These are phyloP conservation scores for Ernsta delagoae DNA, from an alignment of 2,888 invertebrate genomes.

Conservation along the genomic window DNA sequence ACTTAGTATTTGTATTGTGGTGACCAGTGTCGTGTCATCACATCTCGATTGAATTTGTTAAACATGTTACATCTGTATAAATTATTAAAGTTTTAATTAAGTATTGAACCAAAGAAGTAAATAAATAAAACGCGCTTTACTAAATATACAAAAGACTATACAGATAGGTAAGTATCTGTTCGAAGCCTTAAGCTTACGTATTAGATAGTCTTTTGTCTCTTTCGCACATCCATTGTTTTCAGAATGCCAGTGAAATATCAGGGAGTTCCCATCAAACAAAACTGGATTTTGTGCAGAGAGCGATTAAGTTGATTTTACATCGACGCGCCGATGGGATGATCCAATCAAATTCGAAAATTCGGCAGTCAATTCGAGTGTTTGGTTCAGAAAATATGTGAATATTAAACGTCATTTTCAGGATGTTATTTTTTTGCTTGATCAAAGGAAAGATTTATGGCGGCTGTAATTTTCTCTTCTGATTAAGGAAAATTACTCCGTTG, in stretches of 20 bases:
- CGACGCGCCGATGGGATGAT: constrained; percentile 12
- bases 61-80: too few relatives aligned
- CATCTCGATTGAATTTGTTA: too few relatives aligned
- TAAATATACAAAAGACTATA: constrained; percentile 14
- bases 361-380: constrained; percentile 14
- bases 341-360: constrained; percentile 32
- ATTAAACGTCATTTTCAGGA: constrained; percentile 12
- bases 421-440: neutral
- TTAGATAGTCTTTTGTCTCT: constrained; percentile 10
- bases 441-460: neutral
- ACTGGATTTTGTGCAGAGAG: constrained; percentile 13
- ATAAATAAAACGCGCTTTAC: constrained; percentile 1
- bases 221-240: constrained; percentile 23
- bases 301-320: constrained; percentile 17
- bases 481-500: neutral
- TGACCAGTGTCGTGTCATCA: too few relatives aligned
- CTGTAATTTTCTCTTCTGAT: neutral
- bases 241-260: constrained; percentile 8
- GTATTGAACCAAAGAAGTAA: too few relatives aligned
- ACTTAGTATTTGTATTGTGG: too few relatives aligned
- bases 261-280: constrained; percentile 10
- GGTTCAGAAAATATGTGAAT: constrained; percentile 29
- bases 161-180: constrained; percentile 13
- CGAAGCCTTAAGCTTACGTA: constrained; percentile 9
- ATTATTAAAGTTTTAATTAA: too few relatives aligned